Evolutionary conservation across 2,888 invertebrate genomes (phyloP), one percentile per base, ranked within the genome.

Genomic region (Drosophila formosana): DNA sequence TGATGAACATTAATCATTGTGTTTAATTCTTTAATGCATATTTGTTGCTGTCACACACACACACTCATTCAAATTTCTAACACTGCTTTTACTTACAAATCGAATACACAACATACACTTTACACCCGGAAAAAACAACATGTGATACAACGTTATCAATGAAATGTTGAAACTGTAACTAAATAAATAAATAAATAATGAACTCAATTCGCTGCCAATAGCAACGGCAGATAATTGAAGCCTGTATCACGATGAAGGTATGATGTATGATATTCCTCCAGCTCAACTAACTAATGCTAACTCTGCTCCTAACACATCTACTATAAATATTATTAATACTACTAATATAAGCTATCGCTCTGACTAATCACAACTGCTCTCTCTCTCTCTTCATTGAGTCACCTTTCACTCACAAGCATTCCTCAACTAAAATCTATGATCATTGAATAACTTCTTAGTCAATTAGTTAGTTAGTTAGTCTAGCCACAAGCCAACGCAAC

Each of bases 161-260:
- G 46, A 46, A 66, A 56, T 23, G 45, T 53, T 82, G 82, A 80
- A 80, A 46, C 26, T 79, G 45, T 63, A 52, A 57, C 49, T 56
- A 68, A 53, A 47, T 47, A 68, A 75, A 78, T 82, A 78, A 84
- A 58, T 47, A 61, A 66, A 76, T 63, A 79, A 78, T 63, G 72
- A 79, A 82, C 85, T 85, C 77, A 88, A 94, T 80, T 85, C 94
- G 93, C 93, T 94, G 94, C 89, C 84, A 69, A 88, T 89, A 91
- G 90, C 90, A 90, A 92, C 96, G 96, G 97, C 97, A 97, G 96
- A 96, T 97, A 95, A 95, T 96, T 95, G 97, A 97, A 95, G 96
- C 97, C 95, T 97, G 97, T 96, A 96, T 97, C 95, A 96, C 96
- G 92, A 95, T 97, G 93, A 97, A 97, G 97, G 97, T 97, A 95